phyloP scores from a whole-genome alignment of 2,888 invertebrate species.

The Ochropleura plecta region DNA sequence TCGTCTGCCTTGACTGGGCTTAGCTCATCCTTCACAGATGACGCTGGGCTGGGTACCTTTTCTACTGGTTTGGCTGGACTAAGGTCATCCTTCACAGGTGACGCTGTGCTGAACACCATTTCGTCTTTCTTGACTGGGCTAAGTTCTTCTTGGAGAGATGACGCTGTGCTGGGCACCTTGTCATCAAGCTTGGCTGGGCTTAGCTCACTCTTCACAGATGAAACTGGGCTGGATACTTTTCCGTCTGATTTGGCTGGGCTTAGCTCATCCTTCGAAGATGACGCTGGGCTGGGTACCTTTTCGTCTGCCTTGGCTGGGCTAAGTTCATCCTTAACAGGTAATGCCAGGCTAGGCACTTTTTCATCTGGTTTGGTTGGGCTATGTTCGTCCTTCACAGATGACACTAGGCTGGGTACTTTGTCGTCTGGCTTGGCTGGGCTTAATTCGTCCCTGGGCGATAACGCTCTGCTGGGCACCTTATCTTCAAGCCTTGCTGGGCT shows the following conservation, averaged over 20 bases:
- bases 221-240: not conserved
- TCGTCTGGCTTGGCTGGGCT: not conserved
- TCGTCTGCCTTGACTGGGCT: not conserved
- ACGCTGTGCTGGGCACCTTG: not conserved
- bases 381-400: not conserved
- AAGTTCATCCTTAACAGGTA: not conserved
- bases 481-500: not conserved
- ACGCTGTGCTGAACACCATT: conserved; percentile 3
- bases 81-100: not conserved
- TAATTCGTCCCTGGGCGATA: too few species aligned
- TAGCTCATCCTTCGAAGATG: not conserved
- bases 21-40: too few species aligned
- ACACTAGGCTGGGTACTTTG: not conserved
- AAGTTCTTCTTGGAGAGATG: not conserved
- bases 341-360: not conserved
- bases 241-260: conserved; percentile 9
- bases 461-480: not conserved
- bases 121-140: conserved; percentile 14
- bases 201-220: not conserved
- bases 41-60: rapidly evolving
- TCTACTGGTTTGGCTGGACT: conserved; percentile 24
- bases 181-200: conserved; percentile 5
- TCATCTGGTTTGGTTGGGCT: not conserved
- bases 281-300: not conserved
- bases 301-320: not conserved